Base-by-base conservation (phyloP, 2,113 vertebrate species). In the Pseudorasbora parva region DNA sequence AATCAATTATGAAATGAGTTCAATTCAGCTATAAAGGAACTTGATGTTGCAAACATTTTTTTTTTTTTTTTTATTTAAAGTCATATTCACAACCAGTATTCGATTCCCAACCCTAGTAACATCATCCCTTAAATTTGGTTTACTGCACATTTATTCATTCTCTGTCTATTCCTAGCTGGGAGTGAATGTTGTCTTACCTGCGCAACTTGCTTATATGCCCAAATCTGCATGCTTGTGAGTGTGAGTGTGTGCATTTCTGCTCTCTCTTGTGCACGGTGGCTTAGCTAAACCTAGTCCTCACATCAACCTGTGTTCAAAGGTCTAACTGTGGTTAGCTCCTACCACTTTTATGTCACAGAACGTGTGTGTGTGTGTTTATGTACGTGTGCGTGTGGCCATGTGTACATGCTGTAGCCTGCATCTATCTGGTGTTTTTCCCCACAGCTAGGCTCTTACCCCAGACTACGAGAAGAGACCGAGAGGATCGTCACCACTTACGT, bases 401-500 rank as follows among this genome's bases (percentile, higher is more conserved):
- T 71, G 19, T 71, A 69, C 47, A 62, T 51, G 62, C 60, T 17
- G 78, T 73, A 57, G 59, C 68, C 92, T 92, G 86, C 91, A 88
- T 86, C 82, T 66, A 19, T 78, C 9, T 88, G 85, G 25, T 81
- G 64, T 82, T 76, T 85, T 49, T 81, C 17, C 51, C 71, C 57
- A 14, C 88, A 99, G 98, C 96, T 99, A 21, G 93, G 91, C 75
- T 96, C 96, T 12, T 99, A 98, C 91, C 98, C 98, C 51, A 90
- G 96, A 79, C 86, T 99, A 78, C 94, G 97, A 88, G 98, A 99
- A 90, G 97, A 99, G 90, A 99, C 97, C 0, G 98, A 99, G 90
- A 92, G 97, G 7, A 99, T 99, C 5, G 97, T 99, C 82, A 97
- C 97, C 88, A 97, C 96, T 0, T 92, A 99, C 60, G 94, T 99